A percentile compares a stretch with the other conserved stretches of the same genome.
Conservation (phyloP, 2,797 vertebrate genomes). For the Diceros bicornis region DNA sequence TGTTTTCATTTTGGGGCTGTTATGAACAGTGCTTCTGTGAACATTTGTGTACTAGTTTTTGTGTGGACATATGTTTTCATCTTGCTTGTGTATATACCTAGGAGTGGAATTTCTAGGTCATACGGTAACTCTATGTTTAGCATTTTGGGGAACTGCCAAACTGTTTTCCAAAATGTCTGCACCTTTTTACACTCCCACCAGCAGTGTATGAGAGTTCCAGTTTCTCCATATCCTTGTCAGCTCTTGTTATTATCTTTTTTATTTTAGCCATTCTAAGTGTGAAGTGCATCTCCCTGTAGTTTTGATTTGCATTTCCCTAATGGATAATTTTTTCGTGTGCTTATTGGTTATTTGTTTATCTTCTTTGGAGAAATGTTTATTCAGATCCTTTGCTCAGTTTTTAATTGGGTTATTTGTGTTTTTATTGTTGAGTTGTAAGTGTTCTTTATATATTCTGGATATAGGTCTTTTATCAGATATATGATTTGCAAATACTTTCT, state of each 20-base stretch:
- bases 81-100: not conserved
- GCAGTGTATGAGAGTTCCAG: not conserved
- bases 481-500: constrained; percentile 37
- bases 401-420: constrained; percentile 1
- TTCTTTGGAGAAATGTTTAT: not conserved
- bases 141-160: not conserved
- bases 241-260: not conserved
- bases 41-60: not conserved
- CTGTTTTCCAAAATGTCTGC: not conserved
- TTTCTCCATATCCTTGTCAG: constrained; percentile 35
- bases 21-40: constrained; percentile 33
- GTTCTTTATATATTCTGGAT: constrained; percentile 34
- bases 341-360: constrained; percentile 39
- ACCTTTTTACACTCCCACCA: not conserved
- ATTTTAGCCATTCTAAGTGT: constrained; percentile 11
- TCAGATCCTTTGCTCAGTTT: constrained; percentile 30
- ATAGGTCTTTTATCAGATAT: not conserved
- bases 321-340: constrained; percentile 19
- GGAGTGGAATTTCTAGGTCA: not conserved
- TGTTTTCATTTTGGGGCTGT: not conserved
- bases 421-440: constrained; percentile 20
- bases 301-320: constrained; percentile 43
- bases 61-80: constrained; percentile 12
- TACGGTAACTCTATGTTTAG: not conserved
- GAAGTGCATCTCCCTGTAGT: constrained; percentile 37